phyloP scores from a whole-genome alignment of 1,140 invertebrate genomes.

The Caenorhabditis brenneri region DNA sequence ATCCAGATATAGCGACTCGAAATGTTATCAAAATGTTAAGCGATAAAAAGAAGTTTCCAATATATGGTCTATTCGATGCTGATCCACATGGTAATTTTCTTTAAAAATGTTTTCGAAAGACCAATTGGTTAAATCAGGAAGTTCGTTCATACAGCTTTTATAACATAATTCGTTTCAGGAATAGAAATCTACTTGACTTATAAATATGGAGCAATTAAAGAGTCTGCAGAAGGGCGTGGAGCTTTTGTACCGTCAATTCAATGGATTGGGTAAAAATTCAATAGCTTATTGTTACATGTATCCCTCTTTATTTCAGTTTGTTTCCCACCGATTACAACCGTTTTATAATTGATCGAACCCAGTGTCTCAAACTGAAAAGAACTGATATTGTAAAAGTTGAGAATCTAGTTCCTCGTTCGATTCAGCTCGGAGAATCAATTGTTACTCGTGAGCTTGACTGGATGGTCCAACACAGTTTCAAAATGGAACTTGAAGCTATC shows the following conservation, averaged over 20 bases:
- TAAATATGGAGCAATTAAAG: constrained; percentile 75
- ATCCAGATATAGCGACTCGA: constrained; percentile 85
- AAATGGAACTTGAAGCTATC: constrained; percentile 46
- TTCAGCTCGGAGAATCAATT: neutral
- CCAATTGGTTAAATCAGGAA: too few relatives aligned
- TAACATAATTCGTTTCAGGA: constrained; percentile 56
- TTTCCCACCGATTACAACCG: constrained; percentile 66
- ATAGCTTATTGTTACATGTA: neutral
- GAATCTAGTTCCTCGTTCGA: neutral
- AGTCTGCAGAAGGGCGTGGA: constrained; percentile 71
- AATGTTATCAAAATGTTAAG: constrained; percentile 79
- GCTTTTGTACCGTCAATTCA: constrained; percentile 76
- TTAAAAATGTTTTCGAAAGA: too few relatives aligned
- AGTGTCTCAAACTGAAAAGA: neutral
- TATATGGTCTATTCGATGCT: constrained; percentile 83
- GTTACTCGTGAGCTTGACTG: constrained; percentile 27
- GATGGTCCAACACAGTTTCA: constrained; percentile 35
- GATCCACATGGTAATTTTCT: constrained; percentile 89
- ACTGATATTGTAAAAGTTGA: neutral
- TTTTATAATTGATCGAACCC: constrained; percentile 40
- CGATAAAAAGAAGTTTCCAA: constrained; percentile 77
- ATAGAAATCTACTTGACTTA: constrained; percentile 86
- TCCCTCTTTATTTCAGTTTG: constrained; percentile 75
- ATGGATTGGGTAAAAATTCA: constrained; percentile 78
- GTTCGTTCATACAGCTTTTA: too few relatives aligned